Evolutionary conservation across 2,113 vertebrate species (phyloP), one percentile per base, ranked within the genome.

Genomic region (Brachyistius frenatus): DNA sequence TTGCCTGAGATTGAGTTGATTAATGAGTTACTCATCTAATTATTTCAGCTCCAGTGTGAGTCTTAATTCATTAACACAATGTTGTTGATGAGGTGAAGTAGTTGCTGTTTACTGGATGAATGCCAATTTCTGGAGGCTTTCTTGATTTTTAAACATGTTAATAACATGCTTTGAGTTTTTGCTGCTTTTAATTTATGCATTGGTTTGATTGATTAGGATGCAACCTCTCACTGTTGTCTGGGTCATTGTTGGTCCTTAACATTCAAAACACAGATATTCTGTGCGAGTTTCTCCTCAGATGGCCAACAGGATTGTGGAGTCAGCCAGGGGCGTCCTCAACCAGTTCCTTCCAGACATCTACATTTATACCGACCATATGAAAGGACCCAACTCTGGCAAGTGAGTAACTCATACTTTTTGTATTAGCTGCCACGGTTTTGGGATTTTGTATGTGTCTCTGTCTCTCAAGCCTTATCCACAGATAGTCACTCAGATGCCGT

Each of bases 301-400:
- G 91, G 96, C 95, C 32, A 99, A 99, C 91, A 95, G 98, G 89
- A 95, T 99, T 39, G 97, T 99, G 88, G 98, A 99, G 39, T 96
- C 98, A 8, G 95, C 97, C 65, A 95, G 98, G 76, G 91, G 95
- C 66, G 66, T 99, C 86, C 91, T 99, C 55, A 99, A 99, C 94
- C 95, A 96, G 84, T 98, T 99, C 73, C 89, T 99, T 33, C 98
- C 98, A 1, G 98, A 99, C 78, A 96, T 99, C 86, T 99, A 99
- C 88, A 99, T 99, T 83, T 94, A 97, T 90, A 99, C 98, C 0
- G 98, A 99, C 92, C 98, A 99, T 83, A 96, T 98, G 96, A 99
- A 99, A 69, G 98, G 98, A 2, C 36, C 86, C 79, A 96, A 75
- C 92, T 97, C 98, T 72, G 98, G 98, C 68, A 99, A 96, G 98